Percentiles rank a stretch among this genome's conserved stretches.
These are phyloP conservation scores for Macrosteles quadrilineatus DNA, from an alignment of 1,140 invertebrate genomes.

Conservation along the genomic window DNA sequence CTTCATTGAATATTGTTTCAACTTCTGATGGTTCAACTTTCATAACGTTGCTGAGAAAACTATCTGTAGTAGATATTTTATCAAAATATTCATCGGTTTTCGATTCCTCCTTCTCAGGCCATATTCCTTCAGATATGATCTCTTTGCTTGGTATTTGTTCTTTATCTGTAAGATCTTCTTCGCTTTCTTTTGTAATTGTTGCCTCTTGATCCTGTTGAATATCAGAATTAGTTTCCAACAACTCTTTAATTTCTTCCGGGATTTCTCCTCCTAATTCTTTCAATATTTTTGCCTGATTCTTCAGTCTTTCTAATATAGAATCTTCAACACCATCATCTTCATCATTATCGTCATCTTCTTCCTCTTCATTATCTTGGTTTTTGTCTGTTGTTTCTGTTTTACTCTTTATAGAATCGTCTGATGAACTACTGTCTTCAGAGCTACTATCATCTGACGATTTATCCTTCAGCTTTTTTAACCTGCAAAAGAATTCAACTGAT, in stretches of 20 bases:
- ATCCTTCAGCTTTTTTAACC: conserved; percentile 26
- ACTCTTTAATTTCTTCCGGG: conserved; percentile 45
- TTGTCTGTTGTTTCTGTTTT: too few relatives aligned
- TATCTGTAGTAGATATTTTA: too few relatives aligned
- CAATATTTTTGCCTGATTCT: conserved; percentile 50
- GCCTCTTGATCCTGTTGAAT: neutral
- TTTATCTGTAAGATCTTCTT: too few relatives aligned
- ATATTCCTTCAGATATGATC: neutral
- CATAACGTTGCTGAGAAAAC: too few relatives aligned
- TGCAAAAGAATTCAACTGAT: too few relatives aligned
- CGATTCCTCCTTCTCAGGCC: conserved; percentile 15
- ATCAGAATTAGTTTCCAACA: conserved; percentile 28
- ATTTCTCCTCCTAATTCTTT: conserved; percentile 50
- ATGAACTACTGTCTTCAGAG: conserved; percentile 20
- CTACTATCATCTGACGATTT: conserved; percentile 13
- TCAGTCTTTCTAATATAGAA: conserved; percentile 49
- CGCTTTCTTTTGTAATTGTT: too few relatives aligned
- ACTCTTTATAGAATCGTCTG: conserved; percentile 4
- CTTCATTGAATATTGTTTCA: too few relatives aligned
- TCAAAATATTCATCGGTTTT: too few relatives aligned
- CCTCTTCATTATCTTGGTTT: conserved; percentile 43
- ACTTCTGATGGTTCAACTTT: too few relatives aligned
- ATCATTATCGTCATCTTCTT: conserved; percentile 49
- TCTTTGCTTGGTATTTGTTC: neutral
- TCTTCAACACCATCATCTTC: conserved; percentile 49